Evolutionary conservation across 2,797 vertebrate species (phyloP).

Genomic region (Astyanax mexicanus): DNA sequence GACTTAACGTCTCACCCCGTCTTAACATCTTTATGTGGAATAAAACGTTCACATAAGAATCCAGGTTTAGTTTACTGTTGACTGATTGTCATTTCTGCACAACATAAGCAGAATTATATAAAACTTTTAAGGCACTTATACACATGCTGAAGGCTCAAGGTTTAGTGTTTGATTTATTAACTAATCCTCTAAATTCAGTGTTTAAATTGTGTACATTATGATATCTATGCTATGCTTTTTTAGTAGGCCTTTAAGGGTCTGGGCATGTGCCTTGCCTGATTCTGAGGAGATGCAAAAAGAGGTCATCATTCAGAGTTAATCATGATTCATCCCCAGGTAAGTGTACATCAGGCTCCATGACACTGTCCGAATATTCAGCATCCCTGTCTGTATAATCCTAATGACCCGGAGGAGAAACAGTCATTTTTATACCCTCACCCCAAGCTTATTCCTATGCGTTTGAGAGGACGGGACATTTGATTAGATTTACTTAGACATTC

Average conservation of each 20-base stretch:
- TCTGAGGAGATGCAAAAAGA: not conserved
- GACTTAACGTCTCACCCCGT: too few species aligned
- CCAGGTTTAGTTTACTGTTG: too few species aligned
- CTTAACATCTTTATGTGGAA: too few species aligned
- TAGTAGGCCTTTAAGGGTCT: not conserved
- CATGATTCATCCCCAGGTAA: slow-evolving; percentile 25
- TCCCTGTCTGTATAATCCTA: slow-evolving; percentile 19
- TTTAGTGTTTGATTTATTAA: too few species aligned
- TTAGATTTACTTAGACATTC: slow-evolving; percentile 56
- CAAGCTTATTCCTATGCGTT: slow-evolving; percentile 36
- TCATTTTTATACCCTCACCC: slow-evolving; percentile 16
- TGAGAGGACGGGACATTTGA: slow-evolving; percentile 43
- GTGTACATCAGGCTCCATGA: slow-evolving; percentile 26
- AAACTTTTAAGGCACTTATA: too few species aligned
- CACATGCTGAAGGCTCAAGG: too few species aligned
- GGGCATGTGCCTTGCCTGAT: not conserved
- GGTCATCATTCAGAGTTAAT: slow-evolving; percentile 14
- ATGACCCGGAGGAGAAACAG: slow-evolving; percentile 19
- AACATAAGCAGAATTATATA: too few species aligned
- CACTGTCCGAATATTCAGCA: slow-evolving; percentile 12
- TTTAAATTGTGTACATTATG: not conserved
- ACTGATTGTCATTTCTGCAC: too few species aligned
- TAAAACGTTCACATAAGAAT: too few species aligned
- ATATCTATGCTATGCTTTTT: not conserved
- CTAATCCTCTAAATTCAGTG: too few species aligned